Percentiles rank a stretch among this genome's conserved stretches.
Evolutionary conservation across 2,113 vertebrate genomes (phyloP).

Genomic region (Pelecanus crispus): DNA sequence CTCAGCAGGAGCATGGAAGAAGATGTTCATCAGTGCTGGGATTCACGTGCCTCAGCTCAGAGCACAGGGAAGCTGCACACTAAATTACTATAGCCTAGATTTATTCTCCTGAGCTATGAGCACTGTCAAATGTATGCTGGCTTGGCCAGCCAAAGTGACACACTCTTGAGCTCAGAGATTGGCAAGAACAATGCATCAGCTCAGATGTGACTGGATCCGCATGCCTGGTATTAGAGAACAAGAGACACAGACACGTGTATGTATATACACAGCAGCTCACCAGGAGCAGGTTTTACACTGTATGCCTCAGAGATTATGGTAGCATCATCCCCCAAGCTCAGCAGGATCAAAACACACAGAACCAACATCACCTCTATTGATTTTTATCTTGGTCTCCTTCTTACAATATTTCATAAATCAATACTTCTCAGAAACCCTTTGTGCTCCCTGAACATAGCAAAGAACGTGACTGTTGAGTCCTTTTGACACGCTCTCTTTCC

Average conservation of each 20-base stretch:
- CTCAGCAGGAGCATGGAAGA: not conserved
- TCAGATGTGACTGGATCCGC: not conserved
- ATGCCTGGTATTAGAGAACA: not conserved
- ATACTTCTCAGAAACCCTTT: conserved; percentile 22
- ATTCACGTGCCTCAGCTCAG: not conserved
- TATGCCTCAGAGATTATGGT: conserved; percentile 27
- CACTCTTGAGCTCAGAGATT: not conserved
- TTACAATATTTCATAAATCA: conserved; percentile 39
- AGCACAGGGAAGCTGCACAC: not conserved
- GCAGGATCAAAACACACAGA: conserved; percentile 55
- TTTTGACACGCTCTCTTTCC: not conserved
- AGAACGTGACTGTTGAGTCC: not conserved
- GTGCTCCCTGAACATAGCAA: not conserved
- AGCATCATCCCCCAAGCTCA: conserved; percentile 48
- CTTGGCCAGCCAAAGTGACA: not conserved
- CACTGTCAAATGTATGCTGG: not conserved
- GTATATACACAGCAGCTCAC: not conserved
- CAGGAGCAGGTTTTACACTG: not conserved
- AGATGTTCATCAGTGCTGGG: not conserved
- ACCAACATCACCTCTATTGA: conserved; percentile 49
- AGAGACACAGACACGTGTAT: not conserved
- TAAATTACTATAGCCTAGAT: not conserved
- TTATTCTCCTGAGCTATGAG: not conserved
- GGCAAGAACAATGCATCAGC: not conserved
- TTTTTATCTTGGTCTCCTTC: conserved; percentile 49